Conservation (phyloP, 2,888 invertebrate species). For the Dynastes tityus region DNA sequence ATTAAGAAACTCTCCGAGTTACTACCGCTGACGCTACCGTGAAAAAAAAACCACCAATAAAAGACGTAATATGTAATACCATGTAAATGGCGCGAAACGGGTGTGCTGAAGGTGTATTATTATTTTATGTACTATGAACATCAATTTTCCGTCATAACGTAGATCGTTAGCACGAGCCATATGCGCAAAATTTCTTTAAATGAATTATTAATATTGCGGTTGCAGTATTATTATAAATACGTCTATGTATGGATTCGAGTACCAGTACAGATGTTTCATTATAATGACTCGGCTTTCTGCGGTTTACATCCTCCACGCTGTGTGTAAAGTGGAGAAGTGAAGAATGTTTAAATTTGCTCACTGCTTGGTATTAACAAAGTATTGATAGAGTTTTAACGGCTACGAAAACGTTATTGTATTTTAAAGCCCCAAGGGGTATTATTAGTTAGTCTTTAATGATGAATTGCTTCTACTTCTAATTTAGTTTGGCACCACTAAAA, state of each 20-base stretch:
- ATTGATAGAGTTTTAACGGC: background rate
- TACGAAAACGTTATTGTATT: background rate
- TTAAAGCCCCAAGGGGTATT: background rate
- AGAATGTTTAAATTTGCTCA: background rate
- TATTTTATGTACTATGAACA: conserved; percentile 28
- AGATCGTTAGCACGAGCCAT: conserved; percentile 31
- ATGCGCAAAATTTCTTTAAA: conserved; percentile 35
- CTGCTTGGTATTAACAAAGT: background rate
- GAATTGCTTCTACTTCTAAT: too few relatives aligned
- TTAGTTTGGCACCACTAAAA: too few relatives aligned
- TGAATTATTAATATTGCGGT: conserved; percentile 18
- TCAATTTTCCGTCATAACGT: conserved; percentile 35
- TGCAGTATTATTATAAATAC: conserved; percentile 33
- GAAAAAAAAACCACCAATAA: conserved; percentile 8
- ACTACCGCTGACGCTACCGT: background rate
- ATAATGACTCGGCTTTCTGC: background rate
- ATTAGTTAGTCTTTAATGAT: background rate
- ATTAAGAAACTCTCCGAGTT: conserved; percentile 13
- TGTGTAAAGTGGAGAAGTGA: background rate
- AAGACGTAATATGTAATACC: conserved; percentile 7
- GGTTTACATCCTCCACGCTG: conserved; percentile 3
- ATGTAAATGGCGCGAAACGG: conserved; percentile 13
- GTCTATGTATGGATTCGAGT: background rate
- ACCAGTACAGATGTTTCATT: conserved; percentile 7
- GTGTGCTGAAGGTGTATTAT: conserved; percentile 22